Evolutionary conservation across 2,113 vertebrate species (phyloP), one percentile per base, ranked within the genome.

Genomic region (Cynoglossus semilaevis): DNA sequence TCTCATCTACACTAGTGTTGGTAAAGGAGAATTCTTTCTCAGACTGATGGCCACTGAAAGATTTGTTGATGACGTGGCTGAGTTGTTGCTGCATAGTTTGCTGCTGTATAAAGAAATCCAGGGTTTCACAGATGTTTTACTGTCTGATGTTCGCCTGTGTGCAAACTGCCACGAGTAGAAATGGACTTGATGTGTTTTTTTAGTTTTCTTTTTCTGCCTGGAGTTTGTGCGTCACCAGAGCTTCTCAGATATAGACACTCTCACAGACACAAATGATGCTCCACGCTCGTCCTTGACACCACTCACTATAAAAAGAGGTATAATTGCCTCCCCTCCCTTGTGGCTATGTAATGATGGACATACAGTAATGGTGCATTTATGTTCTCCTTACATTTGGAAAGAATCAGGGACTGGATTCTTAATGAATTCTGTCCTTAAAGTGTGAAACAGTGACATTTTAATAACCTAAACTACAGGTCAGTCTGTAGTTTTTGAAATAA

Each of bases 301-400:
- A 63, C 83, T 77, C 67, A 61, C 72, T 75, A 83, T 82, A 78
- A 86, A 85, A 86, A 80, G 80, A 75, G 67, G 74, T 80, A 83
- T 83, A 84, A 85, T 84, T 80, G 55, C 72, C 43, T 54, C 74
- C 70, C 82, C 57, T 77, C 76, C 67, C 82, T 58, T 51, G 77
- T 72, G 80, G 76, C 66, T 52, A 63, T 64, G 62, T 46, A 63
- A 44, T 81, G 78, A 83, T 67, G 67, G 74, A 46, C 19, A n/a
- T 57, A 34, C 58, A 60, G 63, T 76, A 66, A 73, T 63, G 70
- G 51, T 42, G 42, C 53, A 68, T 81, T 83, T 58, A 75, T 80
- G 64, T 70, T 36, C 40, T 52, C 62, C 41, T 53, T 75, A 56
- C 68, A 59, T 72, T 67, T 63, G 15, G 50, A 68, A 46, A 44